These are phyloP conservation scores for Lissocephala sabroskyi DNA, from an alignment of 2,888 invertebrate genomes.

Conservation along the genomic window DNA sequence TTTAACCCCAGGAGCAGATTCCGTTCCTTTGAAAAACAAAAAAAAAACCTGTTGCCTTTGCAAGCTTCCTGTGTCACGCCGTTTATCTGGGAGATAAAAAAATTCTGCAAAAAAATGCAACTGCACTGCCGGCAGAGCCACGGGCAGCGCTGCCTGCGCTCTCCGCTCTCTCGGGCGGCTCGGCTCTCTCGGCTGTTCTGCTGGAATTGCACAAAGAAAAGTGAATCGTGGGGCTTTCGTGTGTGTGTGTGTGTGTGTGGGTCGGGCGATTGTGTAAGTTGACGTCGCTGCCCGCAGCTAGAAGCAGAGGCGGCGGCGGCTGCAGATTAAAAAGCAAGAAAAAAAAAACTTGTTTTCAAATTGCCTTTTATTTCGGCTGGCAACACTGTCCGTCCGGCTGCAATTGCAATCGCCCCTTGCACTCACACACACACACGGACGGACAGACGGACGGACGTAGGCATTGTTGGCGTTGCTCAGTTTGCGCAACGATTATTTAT, in stretches of 20 bases:
- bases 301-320: conserved; percentile 1
- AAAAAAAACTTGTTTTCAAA: conserved; percentile 21
- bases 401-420: not conserved
- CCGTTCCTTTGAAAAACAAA: too few species aligned
- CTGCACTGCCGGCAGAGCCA: conserved; percentile 44
- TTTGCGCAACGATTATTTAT: conserved; percentile 28
- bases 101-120: too few species aligned
- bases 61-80: too few species aligned
- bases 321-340: conserved; percentile 2
- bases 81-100: too few species aligned
- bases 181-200: conserved; percentile 16
- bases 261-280: conserved; percentile 54
- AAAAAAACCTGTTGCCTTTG: too few species aligned
- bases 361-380: conserved; percentile 15
- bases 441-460: not conserved
- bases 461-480: conserved; percentile 12
- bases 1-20: too few species aligned
- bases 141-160: conserved; percentile 19
- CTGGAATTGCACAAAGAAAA: conserved; percentile 64
- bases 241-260: conserved; percentile 23
- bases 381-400: conserved; percentile 20
- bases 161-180: conserved; percentile 8
- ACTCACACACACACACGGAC: conserved; percentile 3
- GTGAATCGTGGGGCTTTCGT: conserved; percentile 41
- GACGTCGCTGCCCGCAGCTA: not conserved